Conservation (phyloP, 1,140 invertebrate genomes). For the Papilio dardanus region DNA sequence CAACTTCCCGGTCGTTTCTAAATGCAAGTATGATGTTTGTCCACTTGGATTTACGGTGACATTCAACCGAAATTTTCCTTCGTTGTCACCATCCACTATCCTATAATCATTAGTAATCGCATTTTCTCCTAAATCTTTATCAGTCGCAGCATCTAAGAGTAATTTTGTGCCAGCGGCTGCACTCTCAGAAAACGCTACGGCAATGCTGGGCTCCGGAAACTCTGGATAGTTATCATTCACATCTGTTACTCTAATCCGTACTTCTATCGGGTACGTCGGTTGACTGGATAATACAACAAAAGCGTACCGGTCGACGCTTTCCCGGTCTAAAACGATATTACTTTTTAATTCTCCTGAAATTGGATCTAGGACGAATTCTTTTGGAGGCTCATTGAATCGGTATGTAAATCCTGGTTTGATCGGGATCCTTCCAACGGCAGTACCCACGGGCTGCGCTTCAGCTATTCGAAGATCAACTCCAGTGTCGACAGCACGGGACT, state of each 20-base stretch:
- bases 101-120: conserved; percentile 93
- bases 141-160: conserved; percentile 93
- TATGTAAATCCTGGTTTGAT: conserved; percentile 94
- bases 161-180: conserved; percentile 93
- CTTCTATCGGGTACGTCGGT: conserved; percentile 96
- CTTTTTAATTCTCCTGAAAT: conserved; percentile 92
- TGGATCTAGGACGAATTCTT: conserved; percentile 91
- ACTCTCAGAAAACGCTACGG: conserved; percentile 94
- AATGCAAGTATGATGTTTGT: conserved; percentile 93
- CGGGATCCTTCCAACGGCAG: conserved; percentile 92
- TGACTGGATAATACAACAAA: conserved; percentile 95
- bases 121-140: conserved; percentile 93
- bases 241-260: conserved; percentile 92
- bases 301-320: conserved; percentile 92
- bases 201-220: conserved; percentile 94
- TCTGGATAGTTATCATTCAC: conserved; percentile 95
- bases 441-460: conserved; percentile 92
- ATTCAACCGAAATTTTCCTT: conserved; percentile 93
- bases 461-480: conserved; percentile 92
- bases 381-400: conserved; percentile 94
- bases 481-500: conserved; percentile 93
- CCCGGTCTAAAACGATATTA: conserved; percentile 90
- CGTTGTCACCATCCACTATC: conserved; percentile 93
- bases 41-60: conserved; percentile 94
- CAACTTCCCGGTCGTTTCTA: conserved; percentile 94